A percentile compares a stretch with the other conserved stretches of the same genome.
Conservation (phyloP, 2,888 invertebrate species). For the Encarsia formosa region DNA sequence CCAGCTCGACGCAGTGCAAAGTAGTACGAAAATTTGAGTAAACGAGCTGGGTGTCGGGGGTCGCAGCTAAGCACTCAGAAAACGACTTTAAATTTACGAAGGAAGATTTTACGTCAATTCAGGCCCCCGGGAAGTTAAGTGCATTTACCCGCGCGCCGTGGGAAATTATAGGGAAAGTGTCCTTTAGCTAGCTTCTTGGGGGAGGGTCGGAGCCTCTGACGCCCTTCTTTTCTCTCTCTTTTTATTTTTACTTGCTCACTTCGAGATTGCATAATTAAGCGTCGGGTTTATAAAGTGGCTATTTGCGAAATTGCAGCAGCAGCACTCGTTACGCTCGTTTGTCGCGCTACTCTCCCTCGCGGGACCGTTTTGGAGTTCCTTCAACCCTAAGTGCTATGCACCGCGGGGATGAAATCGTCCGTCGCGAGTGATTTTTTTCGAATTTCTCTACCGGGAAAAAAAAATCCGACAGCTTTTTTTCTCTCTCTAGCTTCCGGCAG, state of each 20-base stretch:
- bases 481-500: too few species aligned
- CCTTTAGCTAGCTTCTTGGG: not conserved
- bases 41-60: not conserved
- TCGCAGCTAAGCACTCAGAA: slow-evolving; percentile 6
- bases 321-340: not conserved
- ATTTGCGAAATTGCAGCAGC: too few species aligned
- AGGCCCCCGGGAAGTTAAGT: slow-evolving; percentile 12
- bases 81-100: slow-evolving; percentile 17
- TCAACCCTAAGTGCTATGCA: too few species aligned
- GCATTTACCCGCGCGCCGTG: slow-evolving; percentile 18
- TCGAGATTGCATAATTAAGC: slow-evolving; percentile 25
- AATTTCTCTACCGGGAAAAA: too few species aligned
- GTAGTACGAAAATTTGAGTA: too few species aligned
- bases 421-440: too few species aligned
- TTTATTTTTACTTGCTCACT: slow-evolving; percentile 26
- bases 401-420: too few species aligned
- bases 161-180: slow-evolving; percentile 28
- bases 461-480: too few species aligned
- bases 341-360: too few species aligned
- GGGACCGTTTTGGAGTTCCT: too few species aligned
- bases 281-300: slow-evolving; percentile 5
- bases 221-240: slow-evolving; percentile 1
- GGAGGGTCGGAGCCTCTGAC: not conserved
- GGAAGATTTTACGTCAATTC: slow-evolving; percentile 26
- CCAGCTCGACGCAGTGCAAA: too few species aligned